Conservation (phyloP, 2,888 invertebrate species). For the Ichneumon xanthorius region DNA sequence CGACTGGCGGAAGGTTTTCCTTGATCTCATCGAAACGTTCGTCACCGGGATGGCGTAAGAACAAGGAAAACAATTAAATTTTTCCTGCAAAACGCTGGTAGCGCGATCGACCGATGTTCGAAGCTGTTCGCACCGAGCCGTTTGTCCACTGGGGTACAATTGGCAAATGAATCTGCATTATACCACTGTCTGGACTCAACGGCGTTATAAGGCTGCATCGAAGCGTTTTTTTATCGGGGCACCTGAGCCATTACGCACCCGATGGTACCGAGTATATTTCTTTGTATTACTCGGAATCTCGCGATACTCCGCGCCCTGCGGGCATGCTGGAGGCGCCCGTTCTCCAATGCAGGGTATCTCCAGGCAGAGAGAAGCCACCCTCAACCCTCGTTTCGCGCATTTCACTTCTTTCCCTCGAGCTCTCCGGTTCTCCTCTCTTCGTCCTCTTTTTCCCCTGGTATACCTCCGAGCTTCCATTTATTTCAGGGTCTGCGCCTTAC, state of each 20-base stretch:
- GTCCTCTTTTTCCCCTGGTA: constrained; percentile 32
- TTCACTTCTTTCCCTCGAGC: constrained; percentile 63
- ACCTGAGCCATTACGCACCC: constrained; percentile 44
- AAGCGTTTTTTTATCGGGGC: constrained; percentile 7
- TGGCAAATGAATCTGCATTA: neutral
- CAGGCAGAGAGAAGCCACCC: constrained; percentile 82
- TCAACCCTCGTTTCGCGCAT: constrained; percentile 79
- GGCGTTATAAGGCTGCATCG: neutral
- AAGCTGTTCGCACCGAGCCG: neutral
- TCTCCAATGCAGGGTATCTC: constrained; percentile 80
- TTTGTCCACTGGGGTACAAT: neutral
- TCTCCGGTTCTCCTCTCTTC: constrained; percentile 18
- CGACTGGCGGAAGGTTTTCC: neutral
- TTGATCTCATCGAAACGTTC: neutral
- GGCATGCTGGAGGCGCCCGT: constrained; percentile 27
- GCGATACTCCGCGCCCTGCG: constrained; percentile 43
- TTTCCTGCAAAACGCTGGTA: neutral
- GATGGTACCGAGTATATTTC: constrained; percentile 57
- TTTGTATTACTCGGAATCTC: constrained; percentile 53
- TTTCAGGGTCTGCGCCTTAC: constrained; percentile 31
- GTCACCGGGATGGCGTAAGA: neutral
- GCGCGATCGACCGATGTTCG: neutral
- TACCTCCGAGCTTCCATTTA: constrained; percentile 54
- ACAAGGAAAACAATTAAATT: neutral
- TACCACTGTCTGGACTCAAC: neutral